phyloP scores from a whole-genome alignment of 2,888 invertebrate species.

The Leptinotarsa haldemani region DNA sequence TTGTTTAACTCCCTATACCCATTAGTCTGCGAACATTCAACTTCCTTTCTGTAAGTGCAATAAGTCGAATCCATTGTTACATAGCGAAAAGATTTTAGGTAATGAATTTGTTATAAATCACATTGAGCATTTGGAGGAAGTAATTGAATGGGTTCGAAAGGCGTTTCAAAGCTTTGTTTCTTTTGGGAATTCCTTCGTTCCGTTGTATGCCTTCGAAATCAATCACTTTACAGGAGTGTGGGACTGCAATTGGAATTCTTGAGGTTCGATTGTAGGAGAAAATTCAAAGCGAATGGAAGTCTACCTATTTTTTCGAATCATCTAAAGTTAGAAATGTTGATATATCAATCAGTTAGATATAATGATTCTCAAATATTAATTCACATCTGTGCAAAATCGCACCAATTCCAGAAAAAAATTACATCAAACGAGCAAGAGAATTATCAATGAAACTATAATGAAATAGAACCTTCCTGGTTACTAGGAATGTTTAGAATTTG shows the following conservation, averaged over 20 bases:
- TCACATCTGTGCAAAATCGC: no score
- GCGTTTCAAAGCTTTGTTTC: conserved; percentile 24
- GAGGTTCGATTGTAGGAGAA: background rate
- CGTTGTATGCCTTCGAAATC: conserved; percentile 11
- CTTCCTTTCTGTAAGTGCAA: conserved; percentile 22
- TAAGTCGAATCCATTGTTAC: conserved; percentile 29
- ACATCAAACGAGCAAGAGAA: no score
- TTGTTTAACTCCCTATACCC: conserved; percentile 29
- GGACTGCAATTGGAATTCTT: conserved; percentile 12
- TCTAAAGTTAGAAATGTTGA: background rate
- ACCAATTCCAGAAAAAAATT: no score
- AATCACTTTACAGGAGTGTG: conserved; percentile 5
- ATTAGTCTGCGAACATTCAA: conserved; percentile 20
- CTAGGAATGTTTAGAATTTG: no score
- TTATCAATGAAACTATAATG: no score
- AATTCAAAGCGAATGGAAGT: background rate
- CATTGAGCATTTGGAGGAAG: conserved; percentile 20
- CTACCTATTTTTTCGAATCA: background rate
- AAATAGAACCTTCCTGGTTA: no score
- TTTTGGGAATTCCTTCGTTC: conserved; percentile 15
- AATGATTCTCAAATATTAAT: no score
- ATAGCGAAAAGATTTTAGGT: conserved; percentile 25
- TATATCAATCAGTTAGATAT: no score
- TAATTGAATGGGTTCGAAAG: conserved; percentile 25
- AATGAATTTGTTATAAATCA: conserved; percentile 34